phyloP scores from a whole-genome alignment of 92 coral and sea anemone species.

The Paramuricea clavata region DNA sequence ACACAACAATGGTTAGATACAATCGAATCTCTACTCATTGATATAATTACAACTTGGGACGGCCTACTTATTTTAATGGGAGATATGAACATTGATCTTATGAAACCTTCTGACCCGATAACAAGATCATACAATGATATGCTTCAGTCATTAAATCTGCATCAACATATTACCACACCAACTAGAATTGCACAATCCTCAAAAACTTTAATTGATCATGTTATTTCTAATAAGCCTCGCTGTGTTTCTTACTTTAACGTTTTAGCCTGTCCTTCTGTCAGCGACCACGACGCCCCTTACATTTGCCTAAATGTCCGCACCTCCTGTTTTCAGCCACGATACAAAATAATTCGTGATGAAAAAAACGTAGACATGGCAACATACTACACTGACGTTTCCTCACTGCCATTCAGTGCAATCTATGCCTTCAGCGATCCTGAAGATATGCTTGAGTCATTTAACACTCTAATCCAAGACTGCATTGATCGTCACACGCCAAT shows the following conservation, averaged over 20 bases:
- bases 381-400: background rate
- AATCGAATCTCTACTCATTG: background rate
- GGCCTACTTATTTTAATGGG: constrained; percentile 4
- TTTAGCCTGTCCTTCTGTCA: constrained; percentile 33
- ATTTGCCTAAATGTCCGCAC: constrained; percentile 38
- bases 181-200: constrained; percentile 31
- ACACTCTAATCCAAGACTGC: constrained; percentile 1
- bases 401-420: background rate
- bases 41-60: constrained; percentile 13
- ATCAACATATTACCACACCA: constrained; percentile 33
- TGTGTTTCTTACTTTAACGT: constrained; percentile 31
- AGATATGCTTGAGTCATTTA: background rate
- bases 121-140: constrained; percentile 17
- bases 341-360: constrained; percentile 20
- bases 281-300: constrained; percentile 42
- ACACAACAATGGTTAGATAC: background rate
- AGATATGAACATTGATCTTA: constrained; percentile 12
- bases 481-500: constrained; percentile 21
- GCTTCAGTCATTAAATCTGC: constrained; percentile 3
- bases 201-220: constrained; percentile 28
- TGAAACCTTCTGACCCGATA: background rate
- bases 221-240: constrained; percentile 28
- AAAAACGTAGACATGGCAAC: background rate
- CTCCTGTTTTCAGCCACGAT: constrained; percentile 33
- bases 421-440: constrained; percentile 7